phyloP scores from a whole-genome alignment of 2,113 vertebrate species.

The Telmatochromis brichardi region DNA sequence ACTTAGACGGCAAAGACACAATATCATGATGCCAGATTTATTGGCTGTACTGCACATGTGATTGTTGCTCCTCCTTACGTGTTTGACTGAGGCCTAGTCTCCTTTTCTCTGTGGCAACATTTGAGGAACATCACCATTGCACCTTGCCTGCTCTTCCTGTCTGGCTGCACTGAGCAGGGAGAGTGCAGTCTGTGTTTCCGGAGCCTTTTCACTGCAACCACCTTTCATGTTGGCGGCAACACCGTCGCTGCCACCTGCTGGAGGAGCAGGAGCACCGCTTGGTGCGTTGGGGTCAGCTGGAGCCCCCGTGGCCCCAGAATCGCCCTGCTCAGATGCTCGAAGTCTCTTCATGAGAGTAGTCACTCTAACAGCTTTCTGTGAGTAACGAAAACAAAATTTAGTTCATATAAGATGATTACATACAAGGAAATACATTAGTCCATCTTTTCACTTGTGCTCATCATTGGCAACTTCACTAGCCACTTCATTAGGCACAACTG shows the following conservation, averaged over 20 bases:
- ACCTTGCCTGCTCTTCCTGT: slow-evolving; percentile 62
- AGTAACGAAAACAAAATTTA: background rate
- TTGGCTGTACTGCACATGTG: slow-evolving; percentile 40
- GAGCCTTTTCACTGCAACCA: slow-evolving; percentile 41
- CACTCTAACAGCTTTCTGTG: slow-evolving; percentile 92
- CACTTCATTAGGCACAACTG: background rate
- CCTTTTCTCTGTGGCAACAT: slow-evolving; percentile 61
- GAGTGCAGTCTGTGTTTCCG: slow-evolving; percentile 57
- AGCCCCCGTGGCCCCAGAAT: slow-evolving; percentile 60
- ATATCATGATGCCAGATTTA: slow-evolving; percentile 61
- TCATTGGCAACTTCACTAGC: background rate
- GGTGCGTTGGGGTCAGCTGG: slow-evolving; percentile 30
- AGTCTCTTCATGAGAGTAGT: slow-evolving; percentile 97
- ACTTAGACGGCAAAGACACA: slow-evolving; percentile 29
- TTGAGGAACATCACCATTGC: slow-evolving; percentile 74
- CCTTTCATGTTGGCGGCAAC: slow-evolving; percentile 44
- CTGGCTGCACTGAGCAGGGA: slow-evolving; percentile 45
- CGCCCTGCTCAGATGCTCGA: slow-evolving; percentile 83
- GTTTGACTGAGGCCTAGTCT: slow-evolving; percentile 54
- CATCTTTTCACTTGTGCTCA: background rate
- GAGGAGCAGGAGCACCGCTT: slow-evolving; percentile 42
- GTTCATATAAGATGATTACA: background rate
- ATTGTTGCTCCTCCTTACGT: slow-evolving; percentile 20
- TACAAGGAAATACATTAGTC: background rate
- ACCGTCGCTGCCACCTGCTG: background rate